A percentile compares a stretch with the other conserved stretches of the same genome.
phyloP scores from a whole-genome alignment of 1,140 invertebrate species.

The Ceratosolen fusciceps region DNA sequence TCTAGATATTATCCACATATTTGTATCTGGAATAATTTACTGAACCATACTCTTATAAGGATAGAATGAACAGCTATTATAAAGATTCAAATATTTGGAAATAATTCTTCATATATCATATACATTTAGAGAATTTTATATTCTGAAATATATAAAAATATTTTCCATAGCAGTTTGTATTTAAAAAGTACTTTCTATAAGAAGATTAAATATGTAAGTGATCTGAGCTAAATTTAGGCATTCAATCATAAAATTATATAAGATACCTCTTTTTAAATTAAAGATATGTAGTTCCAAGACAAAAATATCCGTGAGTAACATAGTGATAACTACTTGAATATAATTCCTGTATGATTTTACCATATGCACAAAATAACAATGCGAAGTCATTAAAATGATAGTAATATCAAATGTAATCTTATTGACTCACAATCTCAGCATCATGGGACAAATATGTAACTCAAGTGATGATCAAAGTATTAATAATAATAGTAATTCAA shows the following conservation, averaged over 20 bases:
- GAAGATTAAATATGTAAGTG: not conserved
- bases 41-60: too few species aligned
- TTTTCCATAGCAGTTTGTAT: not conserved
- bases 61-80: too few species aligned
- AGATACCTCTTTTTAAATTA: not conserved
- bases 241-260: not conserved
- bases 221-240: not conserved
- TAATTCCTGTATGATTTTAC: not conserved
- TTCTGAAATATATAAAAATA: not conserved
- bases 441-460: not conserved
- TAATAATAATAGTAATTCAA: slow-evolving; percentile 6
- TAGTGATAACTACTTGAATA: not conserved
- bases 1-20: too few species aligned
- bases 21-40: too few species aligned
- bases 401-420: not conserved
- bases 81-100: too few species aligned
- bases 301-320: too few species aligned
- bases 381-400: not conserved
- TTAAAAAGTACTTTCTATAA: not conserved
- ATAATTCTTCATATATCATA: too few species aligned
- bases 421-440: not conserved
- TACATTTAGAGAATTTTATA: not conserved
- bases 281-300: too few species aligned
- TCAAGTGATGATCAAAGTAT: not conserved
- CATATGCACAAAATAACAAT: not conserved